Percentiles rank a stretch among this genome's conserved stretches.
These are phyloP conservation scores for Mellilla xanthometata DNA, from an alignment of 2,888 invertebrate genomes.

Conservation along the genomic window DNA sequence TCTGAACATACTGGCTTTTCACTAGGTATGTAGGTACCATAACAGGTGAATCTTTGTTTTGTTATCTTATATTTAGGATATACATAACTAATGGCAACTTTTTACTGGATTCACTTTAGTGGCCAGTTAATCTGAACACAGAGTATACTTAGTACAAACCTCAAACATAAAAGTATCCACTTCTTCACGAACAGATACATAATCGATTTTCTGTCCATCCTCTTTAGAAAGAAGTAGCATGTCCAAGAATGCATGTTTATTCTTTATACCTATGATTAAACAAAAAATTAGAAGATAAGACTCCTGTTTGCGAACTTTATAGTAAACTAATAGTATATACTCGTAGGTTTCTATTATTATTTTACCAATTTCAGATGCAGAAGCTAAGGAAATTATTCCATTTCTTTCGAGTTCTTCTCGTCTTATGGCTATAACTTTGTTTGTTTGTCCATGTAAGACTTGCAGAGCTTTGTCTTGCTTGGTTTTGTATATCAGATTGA, in stretches of 20 bases:
- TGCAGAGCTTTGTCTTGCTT: slow-evolving; percentile 70
- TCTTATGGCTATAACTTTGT: slow-evolving; percentile 62
- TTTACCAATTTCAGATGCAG: slow-evolving; percentile 44
- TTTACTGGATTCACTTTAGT: too few species aligned
- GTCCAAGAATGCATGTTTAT: slow-evolving; percentile 85
- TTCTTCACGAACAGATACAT: slow-evolving; percentile 84
- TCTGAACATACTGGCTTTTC: too few species aligned
- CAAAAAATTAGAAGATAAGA: too few species aligned
- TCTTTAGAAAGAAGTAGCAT: slow-evolving; percentile 82
- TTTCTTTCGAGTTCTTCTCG: slow-evolving; percentile 45
- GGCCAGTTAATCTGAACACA: not conserved
- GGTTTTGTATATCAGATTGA: slow-evolving; percentile 80
- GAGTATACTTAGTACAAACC: slow-evolving; percentile 35
- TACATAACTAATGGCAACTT: too few species aligned
- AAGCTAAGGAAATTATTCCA: slow-evolving; percentile 38
- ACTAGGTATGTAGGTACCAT: too few species aligned
- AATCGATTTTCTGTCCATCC: slow-evolving; percentile 79
- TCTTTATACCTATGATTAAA: slow-evolving; percentile 67
- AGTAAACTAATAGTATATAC: too few species aligned
- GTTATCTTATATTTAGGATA: too few species aligned
- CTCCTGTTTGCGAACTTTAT: too few species aligned
- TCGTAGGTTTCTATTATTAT: not conserved
- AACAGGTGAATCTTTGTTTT: too few species aligned
- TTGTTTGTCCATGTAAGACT: slow-evolving; percentile 62
- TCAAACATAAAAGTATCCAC: slow-evolving; percentile 89